Conservation (phyloP, 1,140 invertebrate species). For the Drosophila orena region DNA sequence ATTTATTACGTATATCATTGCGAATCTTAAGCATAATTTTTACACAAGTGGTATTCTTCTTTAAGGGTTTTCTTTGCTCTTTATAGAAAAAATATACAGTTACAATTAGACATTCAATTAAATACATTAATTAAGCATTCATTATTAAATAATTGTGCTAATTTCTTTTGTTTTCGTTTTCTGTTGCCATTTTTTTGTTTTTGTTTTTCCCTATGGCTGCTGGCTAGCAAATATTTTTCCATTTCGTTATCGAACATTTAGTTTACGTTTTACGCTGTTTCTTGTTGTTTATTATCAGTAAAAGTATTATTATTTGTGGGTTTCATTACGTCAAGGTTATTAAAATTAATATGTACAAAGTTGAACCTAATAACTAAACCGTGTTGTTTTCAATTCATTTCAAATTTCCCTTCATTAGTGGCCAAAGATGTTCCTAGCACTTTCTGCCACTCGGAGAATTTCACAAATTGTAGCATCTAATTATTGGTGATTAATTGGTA, state of each 20-base stretch:
- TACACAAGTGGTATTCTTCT: slow-evolving; percentile 44
- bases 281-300: slow-evolving; percentile 44
- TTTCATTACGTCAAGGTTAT: slow-evolving; percentile 67
- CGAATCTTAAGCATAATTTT: slow-evolving; percentile 54
- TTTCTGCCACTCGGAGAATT: slow-evolving; percentile 55
- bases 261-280: slow-evolving; percentile 69
- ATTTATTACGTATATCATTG: slow-evolving; percentile 70
- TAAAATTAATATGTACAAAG: slow-evolving; percentile 78
- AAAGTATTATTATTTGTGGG: slow-evolving; percentile 47
- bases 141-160: slow-evolving; percentile 81
- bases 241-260: slow-evolving; percentile 53
- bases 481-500: slow-evolving; percentile 70
- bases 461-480: slow-evolving; percentile 76
- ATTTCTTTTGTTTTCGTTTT: slow-evolving; percentile 47
- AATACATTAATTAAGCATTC: slow-evolving; percentile 73
- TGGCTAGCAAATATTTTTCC: slow-evolving; percentile 18
- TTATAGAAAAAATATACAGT: slow-evolving; percentile 65
- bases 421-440: slow-evolving; percentile 23
- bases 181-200: slow-evolving; percentile 7
- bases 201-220: slow-evolving; percentile 20
- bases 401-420: slow-evolving; percentile 10
- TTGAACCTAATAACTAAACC: slow-evolving; percentile 66
- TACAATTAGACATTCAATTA: slow-evolving; percentile 64
- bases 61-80: slow-evolving; percentile 56
- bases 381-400: slow-evolving; percentile 37